Conservation (phyloP, 1,140 invertebrate species). For the Chionoecetes opilio region DNA sequence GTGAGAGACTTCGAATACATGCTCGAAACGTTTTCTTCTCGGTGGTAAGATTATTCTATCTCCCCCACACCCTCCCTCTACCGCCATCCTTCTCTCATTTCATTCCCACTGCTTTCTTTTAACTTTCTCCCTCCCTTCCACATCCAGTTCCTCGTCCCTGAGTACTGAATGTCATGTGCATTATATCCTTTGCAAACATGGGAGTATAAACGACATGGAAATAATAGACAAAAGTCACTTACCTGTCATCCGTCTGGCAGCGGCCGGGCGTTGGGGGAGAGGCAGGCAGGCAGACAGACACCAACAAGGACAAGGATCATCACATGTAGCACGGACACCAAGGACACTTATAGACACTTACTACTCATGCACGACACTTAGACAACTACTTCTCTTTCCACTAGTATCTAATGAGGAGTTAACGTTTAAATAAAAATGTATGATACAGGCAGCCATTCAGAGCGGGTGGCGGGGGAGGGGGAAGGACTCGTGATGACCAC, state of each 20-base stretch:
- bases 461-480: neutral
- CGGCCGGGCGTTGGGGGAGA: neutral
- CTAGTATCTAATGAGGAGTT: neutral
- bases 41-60: neutral
- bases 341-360: neutral
- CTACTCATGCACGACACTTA: constrained; percentile 28
- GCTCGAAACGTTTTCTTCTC: neutral
- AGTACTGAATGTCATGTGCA: neutral
- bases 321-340: neutral
- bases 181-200: neutral
- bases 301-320: neutral
- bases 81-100: neutral
- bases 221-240: neutral
- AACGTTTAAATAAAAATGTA: neutral
- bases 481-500: neutral
- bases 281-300: neutral
- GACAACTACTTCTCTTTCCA: neutral
- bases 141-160: neutral
- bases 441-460: neutral
- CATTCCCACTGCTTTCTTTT: neutral
- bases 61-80: constrained; percentile 14
- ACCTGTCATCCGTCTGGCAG: neutral
- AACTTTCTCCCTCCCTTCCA: neutral
- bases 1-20: neutral
- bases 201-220: neutral